Percentiles rank a stretch among this genome's conserved stretches.
Conservation (phyloP, 2,113 vertebrate species). For the Cynopterus brachyotis region DNA sequence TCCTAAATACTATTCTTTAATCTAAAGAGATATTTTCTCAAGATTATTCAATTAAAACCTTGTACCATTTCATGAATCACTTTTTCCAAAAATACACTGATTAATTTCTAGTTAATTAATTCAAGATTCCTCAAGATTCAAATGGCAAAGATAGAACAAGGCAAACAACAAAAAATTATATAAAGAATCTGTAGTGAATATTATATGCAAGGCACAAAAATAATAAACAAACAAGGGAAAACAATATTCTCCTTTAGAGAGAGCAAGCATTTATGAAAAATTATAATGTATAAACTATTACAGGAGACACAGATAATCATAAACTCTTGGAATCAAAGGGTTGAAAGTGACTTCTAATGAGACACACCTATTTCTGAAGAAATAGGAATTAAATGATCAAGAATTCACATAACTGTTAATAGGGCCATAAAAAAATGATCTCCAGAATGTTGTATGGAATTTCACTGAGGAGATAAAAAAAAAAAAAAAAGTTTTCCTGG, state of each 20-base stretch:
- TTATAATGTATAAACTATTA: neutral
- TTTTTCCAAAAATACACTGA: neutral
- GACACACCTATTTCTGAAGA: neutral
- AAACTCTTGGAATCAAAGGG: neutral
- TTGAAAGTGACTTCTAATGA: neutral
- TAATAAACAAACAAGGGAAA: neutral
- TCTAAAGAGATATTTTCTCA: neutral
- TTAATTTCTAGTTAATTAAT: neutral
- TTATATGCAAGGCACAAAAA: neutral
- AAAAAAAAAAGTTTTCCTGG: neutral
- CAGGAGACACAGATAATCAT: neutral
- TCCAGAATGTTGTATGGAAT: neutral
- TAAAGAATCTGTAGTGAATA: neutral
- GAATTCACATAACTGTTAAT: neutral
- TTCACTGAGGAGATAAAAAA: neutral
- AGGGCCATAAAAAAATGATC: neutral
- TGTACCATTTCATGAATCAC: neutral
- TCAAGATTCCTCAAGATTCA: neutral
- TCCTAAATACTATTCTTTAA: neutral
- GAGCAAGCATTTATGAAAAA: neutral
- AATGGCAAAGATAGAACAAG: neutral
- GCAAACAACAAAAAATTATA: neutral
- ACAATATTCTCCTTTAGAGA: neutral
- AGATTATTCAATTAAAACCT: neutral
- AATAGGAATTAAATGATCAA: neutral